Conservation (phyloP, 1,140 invertebrate species). For the Hypothenemus hampei region DNA sequence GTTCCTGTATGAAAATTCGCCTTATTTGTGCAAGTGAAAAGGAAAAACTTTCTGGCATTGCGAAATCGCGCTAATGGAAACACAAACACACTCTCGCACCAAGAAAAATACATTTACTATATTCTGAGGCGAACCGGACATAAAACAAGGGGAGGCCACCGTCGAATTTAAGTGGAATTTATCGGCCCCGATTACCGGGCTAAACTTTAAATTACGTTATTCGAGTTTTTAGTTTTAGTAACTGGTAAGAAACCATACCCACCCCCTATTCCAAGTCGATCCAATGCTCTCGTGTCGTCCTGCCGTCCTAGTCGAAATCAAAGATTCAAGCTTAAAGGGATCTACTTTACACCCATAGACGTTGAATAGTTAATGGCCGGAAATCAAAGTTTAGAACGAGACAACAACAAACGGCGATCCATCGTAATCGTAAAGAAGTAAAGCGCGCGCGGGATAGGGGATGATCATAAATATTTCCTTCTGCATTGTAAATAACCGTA, state of each 20-base stretch:
- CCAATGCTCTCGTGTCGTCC: too few relatives aligned
- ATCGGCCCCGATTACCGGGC: too few relatives aligned
- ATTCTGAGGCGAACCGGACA: constrained; percentile 18
- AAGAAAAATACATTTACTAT: constrained; percentile 20
- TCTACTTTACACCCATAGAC: constrained; percentile 25
- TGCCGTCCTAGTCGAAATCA: too few relatives aligned
- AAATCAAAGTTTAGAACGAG: constrained; percentile 44
- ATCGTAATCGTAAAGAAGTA: constrained; percentile 38
- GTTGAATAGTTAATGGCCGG: constrained; percentile 40
- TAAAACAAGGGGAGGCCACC: constrained; percentile 20
- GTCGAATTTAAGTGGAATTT: constrained; percentile 26
- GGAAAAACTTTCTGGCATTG: constrained; percentile 5
- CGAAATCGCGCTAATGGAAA: constrained; percentile 18
- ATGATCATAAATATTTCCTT: constrained; percentile 48
- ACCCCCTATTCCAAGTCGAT: background rate
- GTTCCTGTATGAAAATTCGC: constrained; percentile 2
- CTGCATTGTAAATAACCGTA: constrained; percentile 48
- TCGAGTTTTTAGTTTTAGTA: too few relatives aligned
- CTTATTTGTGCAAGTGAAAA: constrained; percentile 20
- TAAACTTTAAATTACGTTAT: constrained; percentile 22
- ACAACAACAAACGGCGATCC: constrained; percentile 42
- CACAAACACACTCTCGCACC: too few relatives aligned
- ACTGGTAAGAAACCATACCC: background rate
- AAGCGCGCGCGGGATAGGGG: too few relatives aligned
- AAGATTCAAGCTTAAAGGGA: constrained; percentile 23